Evolutionary conservation across 2,113 vertebrate species (phyloP), one percentile per base, ranked within the genome.

Genomic region (Castor canadensis): DNA sequence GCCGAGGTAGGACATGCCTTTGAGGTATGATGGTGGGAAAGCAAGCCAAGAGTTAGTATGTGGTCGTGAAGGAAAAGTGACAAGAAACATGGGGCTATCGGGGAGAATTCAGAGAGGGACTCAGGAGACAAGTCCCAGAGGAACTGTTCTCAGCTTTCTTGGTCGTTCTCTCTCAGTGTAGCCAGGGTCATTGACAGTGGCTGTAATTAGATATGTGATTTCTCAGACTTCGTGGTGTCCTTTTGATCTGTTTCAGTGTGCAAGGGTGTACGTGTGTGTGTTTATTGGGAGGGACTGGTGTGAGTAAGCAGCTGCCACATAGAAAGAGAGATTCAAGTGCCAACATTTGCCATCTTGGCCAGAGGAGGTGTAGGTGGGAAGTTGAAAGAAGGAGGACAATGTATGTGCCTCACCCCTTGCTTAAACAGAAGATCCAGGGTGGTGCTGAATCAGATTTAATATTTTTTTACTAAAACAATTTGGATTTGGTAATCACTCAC

Each of bases 1-100:
- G 49, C 85, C 0, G 49, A 54, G 73, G 0, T 96, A 95, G 94
- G 95, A 81, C 76, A 75, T 91, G 97, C 91, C 97, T 89, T 92
- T 87, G n/a, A 64, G 52, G 67, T 6, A 1, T 88, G 6, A 32
- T 13, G 92, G 71, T 89, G 79, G 93, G 96, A 90, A 95, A 66
- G 89, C 24, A 95, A 97, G 97, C 75, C 52, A 93, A 87, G 54
- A 93, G 97, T 98, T 86, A 95, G 95, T 91, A 89, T 52, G 1
- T 54, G 16, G 43, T 38, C 4, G 1, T 19, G 30, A 77, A 71
- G 72, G 47, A 76, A 6, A 52, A 16, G 22, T 30, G 16, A 22
- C 6, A 3, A 73, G 35, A 40, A 47, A 1, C 45, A 10, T 20
- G n/a, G 28, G 49, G 60, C 24, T 35, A 24, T 28, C 66, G 84